Conservation (phyloP, 2,113 vertebrate species). For the Sprattus sprattus region DNA sequence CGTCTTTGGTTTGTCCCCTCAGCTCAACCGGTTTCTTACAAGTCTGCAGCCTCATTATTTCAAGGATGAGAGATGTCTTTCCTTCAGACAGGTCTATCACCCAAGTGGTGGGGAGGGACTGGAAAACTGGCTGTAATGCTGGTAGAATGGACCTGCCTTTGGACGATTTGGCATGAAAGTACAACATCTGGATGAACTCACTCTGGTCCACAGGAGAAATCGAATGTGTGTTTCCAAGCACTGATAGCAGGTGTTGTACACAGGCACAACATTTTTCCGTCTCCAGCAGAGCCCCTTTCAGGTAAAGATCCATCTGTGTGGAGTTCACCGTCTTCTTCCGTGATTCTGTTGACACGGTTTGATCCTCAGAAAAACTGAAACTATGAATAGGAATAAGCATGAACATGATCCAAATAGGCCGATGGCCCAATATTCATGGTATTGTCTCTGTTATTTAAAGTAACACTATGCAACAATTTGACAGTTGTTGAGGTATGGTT, state of each 20-base stretch:
- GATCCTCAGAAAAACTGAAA: too few species aligned
- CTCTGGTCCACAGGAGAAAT: conserved; percentile 23
- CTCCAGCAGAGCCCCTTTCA: conserved; percentile 37
- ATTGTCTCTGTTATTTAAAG: too few species aligned
- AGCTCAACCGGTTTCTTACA: conserved; percentile 30
- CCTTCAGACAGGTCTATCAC: conserved; percentile 26
- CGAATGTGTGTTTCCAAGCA: conserved; percentile 2
- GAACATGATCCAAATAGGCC: too few species aligned
- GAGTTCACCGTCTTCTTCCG: too few species aligned
- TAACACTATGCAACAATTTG: too few species aligned
- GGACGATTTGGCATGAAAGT: conserved; percentile 12
- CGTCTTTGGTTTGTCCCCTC: neutral
- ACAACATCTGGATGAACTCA: conserved; percentile 27
- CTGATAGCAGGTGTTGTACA: conserved; percentile 22
- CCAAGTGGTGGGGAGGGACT: conserved; percentile 30
- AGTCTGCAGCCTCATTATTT: conserved; percentile 26
- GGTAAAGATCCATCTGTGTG: conserved; percentile 27
- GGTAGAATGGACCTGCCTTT: neutral
- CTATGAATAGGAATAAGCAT: too few species aligned
- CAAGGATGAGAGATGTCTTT: conserved; percentile 17
- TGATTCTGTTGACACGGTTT: too few species aligned
- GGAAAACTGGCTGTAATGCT: conserved; percentile 37
- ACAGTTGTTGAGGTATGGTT: too few species aligned
- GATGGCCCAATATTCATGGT: too few species aligned
- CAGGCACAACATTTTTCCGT: conserved; percentile 28